phyloP scores from a whole-genome alignment of 2,888 invertebrate genomes.

The Caenorhabditis plicata region DNA sequence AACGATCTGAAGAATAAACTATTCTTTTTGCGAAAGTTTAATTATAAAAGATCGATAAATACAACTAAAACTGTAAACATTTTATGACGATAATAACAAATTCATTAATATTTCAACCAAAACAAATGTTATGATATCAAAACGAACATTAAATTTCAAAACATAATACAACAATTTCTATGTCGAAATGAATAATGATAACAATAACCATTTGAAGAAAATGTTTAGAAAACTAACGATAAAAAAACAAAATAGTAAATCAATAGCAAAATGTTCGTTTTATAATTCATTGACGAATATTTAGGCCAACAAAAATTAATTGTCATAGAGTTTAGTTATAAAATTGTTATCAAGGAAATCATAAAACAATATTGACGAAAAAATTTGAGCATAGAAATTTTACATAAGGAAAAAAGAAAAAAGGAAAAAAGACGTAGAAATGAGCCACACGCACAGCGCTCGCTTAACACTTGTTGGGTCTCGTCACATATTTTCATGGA shows the following conservation, averaged over 20 bases:
- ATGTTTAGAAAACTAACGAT: conserved; percentile 4
- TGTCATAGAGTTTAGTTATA: too few relatives aligned
- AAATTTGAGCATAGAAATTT: conserved; percentile 5
- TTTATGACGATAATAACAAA: neutral
- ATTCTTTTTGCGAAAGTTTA: neutral
- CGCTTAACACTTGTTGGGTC: conserved; percentile 1
- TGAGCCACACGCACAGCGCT: conserved; percentile 7
- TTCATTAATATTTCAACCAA: neutral
- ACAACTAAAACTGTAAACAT: neutral
- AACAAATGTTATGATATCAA: neutral
- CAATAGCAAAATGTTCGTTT: neutral
- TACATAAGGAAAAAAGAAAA: neutral
- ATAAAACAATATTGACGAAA: neutral
- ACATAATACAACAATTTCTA: too few relatives aligned
- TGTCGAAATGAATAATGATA: neutral
- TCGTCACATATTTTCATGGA: conserved; percentile 12
- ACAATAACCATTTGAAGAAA: neutral
- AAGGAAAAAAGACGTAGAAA: neutral
- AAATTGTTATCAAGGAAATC: too few relatives aligned
- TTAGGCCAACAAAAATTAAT: too few relatives aligned
- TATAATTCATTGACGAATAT: too few relatives aligned
- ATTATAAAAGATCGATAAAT: neutral
- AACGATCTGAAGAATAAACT: conserved; percentile 22
- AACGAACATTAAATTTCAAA: too few relatives aligned
- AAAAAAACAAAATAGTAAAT: neutral